phyloP scores from a whole-genome alignment of 92 coral and sea anemone genomes.

The Plumapathes pennacea region DNA sequence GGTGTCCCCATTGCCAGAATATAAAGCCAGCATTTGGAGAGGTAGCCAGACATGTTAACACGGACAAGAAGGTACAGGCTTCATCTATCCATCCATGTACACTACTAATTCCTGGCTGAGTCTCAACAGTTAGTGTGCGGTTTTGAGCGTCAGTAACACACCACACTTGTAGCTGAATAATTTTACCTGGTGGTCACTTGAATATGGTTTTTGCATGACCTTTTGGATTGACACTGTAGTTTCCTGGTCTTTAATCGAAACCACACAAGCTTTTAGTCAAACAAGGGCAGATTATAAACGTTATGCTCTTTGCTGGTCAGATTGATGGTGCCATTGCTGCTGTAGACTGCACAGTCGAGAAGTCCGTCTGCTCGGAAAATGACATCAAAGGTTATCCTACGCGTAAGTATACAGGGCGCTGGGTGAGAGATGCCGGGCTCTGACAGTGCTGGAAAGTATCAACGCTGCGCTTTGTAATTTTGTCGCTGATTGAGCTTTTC shows the following conservation, averaged over 20 bases:
- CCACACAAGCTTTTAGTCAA: no score
- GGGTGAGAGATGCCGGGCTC: background rate
- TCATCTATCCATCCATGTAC: no score
- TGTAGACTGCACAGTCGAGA: constrained; percentile 73
- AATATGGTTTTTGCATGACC: no score
- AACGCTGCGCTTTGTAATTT: background rate
- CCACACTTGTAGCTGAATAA: no score
- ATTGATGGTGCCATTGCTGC: constrained; percentile 90
- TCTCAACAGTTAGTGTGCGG: no score
- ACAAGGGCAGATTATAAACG: no score
- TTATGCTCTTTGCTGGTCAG: constrained; percentile 31
- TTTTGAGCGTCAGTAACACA: no score
- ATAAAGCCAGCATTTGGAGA: constrained; percentile 86
- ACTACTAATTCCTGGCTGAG: no score
- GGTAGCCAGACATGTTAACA: constrained; percentile 73
- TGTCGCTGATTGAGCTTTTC: constrained; percentile 3
- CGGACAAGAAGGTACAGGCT: constrained; percentile 58
- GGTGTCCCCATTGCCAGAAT: constrained; percentile 98
- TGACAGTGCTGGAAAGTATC: background rate
- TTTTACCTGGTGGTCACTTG: no score
- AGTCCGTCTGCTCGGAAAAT: constrained; percentile 51
- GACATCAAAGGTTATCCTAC: constrained; percentile 84
- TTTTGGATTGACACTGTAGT: no score
- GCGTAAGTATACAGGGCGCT: constrained; percentile 58
- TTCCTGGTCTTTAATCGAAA: no score